Percentiles rank a stretch among this genome's conserved stretches.
Evolutionary conservation across 2,888 invertebrate species (phyloP).

Genomic region (Oscheius sp.): DNA sequence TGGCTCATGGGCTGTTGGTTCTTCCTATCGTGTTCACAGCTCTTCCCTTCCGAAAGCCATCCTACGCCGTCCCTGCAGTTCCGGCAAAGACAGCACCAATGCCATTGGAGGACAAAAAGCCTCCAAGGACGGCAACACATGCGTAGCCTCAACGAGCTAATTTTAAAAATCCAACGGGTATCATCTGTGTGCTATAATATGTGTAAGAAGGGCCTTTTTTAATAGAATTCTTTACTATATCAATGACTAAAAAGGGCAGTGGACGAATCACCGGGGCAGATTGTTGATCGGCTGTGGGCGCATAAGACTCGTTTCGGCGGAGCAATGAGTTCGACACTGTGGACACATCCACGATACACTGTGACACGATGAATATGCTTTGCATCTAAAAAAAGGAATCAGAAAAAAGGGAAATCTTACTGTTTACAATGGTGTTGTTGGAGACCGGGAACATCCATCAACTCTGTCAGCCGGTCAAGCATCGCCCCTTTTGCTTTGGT

Average conservation of each 20-base stretch:
- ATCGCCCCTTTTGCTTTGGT: constrained; percentile 67
- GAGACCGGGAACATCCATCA: constrained; percentile 64
- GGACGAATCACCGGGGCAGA: constrained; percentile 22
- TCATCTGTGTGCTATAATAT: constrained; percentile 11
- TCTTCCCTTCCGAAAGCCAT: constrained; percentile 61
- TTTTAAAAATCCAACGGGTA: constrained; percentile 16
- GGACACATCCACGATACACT: constrained; percentile 68
- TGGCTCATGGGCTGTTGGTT: constrained; percentile 67
- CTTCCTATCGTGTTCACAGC: constrained; percentile 66
- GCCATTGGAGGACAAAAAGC: constrained; percentile 28
- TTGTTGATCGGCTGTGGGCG: constrained; percentile 20
- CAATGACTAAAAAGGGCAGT: constrained; percentile 3
- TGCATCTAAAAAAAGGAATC: constrained; percentile 55
- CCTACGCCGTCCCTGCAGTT: not conserved
- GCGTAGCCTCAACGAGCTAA: constrained; percentile 10
- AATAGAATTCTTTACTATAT: constrained; percentile 10
- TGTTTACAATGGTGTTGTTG: constrained; percentile 63
- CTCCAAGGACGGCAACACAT: constrained; percentile 13
- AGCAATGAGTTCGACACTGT: constrained; percentile 64
- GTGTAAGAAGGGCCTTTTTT: not conserved
- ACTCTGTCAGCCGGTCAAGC: constrained; percentile 65
- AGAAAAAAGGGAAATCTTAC: constrained; percentile 22
- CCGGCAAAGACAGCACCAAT: constrained; percentile 20
- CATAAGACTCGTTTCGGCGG: constrained; percentile 54
- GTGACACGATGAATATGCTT: constrained; percentile 55